Base-by-base conservation (phyloP, 2,797 vertebrate genomes). In the Premnoplex brunnescens region DNA sequence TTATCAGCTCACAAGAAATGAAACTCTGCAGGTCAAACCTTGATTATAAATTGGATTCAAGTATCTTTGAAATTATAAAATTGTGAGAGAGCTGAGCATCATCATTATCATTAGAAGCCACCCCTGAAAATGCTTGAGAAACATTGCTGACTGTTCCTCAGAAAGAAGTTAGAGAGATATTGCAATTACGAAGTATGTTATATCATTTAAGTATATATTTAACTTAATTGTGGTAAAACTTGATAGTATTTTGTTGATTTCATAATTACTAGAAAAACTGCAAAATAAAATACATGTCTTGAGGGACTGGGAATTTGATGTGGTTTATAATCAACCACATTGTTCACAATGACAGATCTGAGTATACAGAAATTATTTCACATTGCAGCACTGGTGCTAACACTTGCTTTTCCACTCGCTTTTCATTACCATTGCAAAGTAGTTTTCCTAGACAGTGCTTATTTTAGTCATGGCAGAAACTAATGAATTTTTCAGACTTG, bases 271-370 rank as follows among this genome's bases (percentile, higher is more conserved):
- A 88, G 90, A 94, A 96, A 95, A 97, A 93, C 73, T 81, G 44
- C 64, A 94, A 94, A 72, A 76, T 92, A 95, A 91, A 97, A 86
- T 82, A 88, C 66, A 94, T 90, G 93, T 96, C 96, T 97, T 63
- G 59, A 68, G 67, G 89, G 69, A 96, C 95, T 94, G 89, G 66
- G 92, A 89, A 96, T 68, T 92, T 89, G 79, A 72, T 91, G 77
- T 95, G 92, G 94, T 87, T 96, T 96, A 97, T 94, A 96, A 97
- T 96, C 95, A 95, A 91, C 92, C 96, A 93, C 95, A 96, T 97
- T 97, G 97, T 97, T 97, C 91, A 51, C 93, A 85, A 46, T 89
- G 88, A 96, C 28, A 51, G 73, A 81, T 93, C 92, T 77, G 72
- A 96, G 79, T 85, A 44, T 91, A 97, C 88, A 89, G 51, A 90